Conservation (phyloP, 1,140 invertebrate genomes). For the Marisa cornuarietis region DNA sequence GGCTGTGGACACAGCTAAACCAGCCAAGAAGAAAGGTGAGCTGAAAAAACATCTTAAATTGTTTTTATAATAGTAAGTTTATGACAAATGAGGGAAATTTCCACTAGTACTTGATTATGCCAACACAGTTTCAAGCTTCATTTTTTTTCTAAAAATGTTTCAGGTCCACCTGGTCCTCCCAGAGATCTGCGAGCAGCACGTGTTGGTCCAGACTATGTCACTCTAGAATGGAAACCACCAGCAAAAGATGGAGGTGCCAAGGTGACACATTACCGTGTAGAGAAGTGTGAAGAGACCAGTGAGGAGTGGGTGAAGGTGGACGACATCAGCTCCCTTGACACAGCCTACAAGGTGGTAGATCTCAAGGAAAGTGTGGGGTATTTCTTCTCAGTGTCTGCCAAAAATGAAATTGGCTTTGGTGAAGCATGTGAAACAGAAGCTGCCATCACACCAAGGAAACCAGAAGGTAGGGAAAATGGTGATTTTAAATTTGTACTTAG, state of each 20-base stretch:
- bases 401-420: conserved; percentile 92
- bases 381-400: conserved; percentile 90
- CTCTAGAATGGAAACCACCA: conserved; percentile 91
- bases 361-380: conserved; percentile 88
- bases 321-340: conserved; percentile 79
- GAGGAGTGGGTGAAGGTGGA: conserved; percentile 47
- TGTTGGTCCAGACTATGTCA: conserved; percentile 92
- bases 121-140: not conserved
- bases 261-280: conserved; percentile 70
- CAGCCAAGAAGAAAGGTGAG: conserved; percentile 91
- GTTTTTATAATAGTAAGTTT: not conserved
- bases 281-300: conserved; percentile 56
- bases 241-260: conserved; percentile 91
- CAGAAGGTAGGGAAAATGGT: too few species aligned
- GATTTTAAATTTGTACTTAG: too few species aligned
- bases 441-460: too few species aligned
- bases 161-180: conserved; percentile 88
- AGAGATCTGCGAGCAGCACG: conserved; percentile 92
- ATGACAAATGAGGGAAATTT: not conserved
- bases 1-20: conserved; percentile 89
- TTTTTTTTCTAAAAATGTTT: conserved; percentile 61
- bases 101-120: not conserved
- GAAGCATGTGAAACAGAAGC: conserved; percentile 74
- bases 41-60: not conserved
- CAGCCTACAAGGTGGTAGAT: conserved; percentile 83